Conservation (phyloP, 2,888 invertebrate genomes). For the Xestia c-nigrum region DNA sequence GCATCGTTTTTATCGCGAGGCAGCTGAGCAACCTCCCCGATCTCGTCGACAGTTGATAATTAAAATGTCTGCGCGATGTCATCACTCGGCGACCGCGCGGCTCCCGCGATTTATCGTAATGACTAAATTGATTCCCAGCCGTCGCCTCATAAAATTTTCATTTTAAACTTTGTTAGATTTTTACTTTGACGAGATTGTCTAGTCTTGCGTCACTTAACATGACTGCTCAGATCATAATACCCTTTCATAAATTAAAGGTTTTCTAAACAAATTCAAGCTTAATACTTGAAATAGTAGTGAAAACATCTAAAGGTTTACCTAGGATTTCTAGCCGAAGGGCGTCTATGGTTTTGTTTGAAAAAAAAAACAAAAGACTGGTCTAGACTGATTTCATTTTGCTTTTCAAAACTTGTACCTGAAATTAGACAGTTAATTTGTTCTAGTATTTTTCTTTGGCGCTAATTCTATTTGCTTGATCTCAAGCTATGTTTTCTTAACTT, state of each 20-base stretch:
- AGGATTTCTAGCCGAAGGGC: conserved; percentile 3
- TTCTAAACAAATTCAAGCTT: background rate
- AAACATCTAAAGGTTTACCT: conserved; percentile 16
- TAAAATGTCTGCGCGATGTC: conserved; percentile 88
- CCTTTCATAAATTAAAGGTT: conserved; percentile 14
- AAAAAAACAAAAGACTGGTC: conserved; percentile 26
- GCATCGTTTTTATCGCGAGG: conserved; percentile 83
- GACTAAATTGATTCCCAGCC: conserved; percentile 87
- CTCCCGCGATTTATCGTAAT: conserved; percentile 79
- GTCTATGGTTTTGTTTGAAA: conserved; percentile 11
- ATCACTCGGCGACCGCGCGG: conserved; percentile 77
- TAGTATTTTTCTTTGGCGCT: conserved; percentile 50
- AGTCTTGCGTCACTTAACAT: conserved; percentile 16
- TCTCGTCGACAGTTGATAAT: conserved; percentile 88
- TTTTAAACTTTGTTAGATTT: conserved; percentile 72
- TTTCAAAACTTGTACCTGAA: conserved; percentile 43
- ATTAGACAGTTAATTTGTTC: conserved; percentile 38
- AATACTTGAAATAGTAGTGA: conserved; percentile 9
- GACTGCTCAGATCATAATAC: conserved; percentile 10
- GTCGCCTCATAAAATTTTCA: conserved; percentile 78
- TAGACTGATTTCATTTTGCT: conserved; percentile 40
- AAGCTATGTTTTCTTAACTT: conserved; percentile 23
- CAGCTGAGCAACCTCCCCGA: conserved; percentile 75
- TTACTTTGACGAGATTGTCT: conserved; percentile 62
- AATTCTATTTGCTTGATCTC: conserved; percentile 46